phyloP scores from a whole-genome alignment of 2,797 vertebrate genomes.

The Paedocypris micromegethes region DNA sequence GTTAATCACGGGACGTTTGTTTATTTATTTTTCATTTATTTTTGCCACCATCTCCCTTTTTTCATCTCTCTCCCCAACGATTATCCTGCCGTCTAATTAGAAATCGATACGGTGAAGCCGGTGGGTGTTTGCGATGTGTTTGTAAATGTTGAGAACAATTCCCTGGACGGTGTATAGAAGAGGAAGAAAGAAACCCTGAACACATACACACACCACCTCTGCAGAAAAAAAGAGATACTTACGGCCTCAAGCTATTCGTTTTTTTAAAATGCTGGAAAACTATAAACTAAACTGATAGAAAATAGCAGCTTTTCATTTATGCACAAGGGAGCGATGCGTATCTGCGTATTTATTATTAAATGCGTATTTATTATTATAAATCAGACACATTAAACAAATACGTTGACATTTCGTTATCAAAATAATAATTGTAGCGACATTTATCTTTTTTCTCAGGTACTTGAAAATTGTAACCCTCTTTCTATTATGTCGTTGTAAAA shows the following conservation, averaged over 20 bases:
- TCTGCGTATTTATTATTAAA: too few relatives aligned
- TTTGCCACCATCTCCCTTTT: constrained; percentile 61
- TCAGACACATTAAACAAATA: too few relatives aligned
- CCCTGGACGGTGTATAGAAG: constrained; percentile 59
- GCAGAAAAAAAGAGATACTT: constrained; percentile 51
- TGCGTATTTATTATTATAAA: too few relatives aligned
- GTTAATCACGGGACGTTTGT: constrained; percentile 60
- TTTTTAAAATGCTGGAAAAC: constrained; percentile 59
- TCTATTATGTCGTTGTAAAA: neutral
- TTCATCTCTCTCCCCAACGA: constrained; percentile 75
- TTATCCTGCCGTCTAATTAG: constrained; percentile 84
- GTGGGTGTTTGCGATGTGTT: constrained; percentile 82
- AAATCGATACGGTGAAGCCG: constrained; percentile 80
- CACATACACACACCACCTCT: constrained; percentile 42
- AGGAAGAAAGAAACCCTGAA: constrained; percentile 37
- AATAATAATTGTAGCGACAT: too few relatives aligned
- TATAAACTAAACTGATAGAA: constrained; percentile 61
- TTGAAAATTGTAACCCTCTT: too few relatives aligned
- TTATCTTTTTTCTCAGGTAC: too few relatives aligned
- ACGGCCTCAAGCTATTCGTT: constrained; percentile 68
- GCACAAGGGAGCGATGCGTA: constrained; percentile 26
- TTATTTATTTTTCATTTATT: constrained; percentile 63
- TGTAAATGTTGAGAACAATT: constrained; percentile 84
- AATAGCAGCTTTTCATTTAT: constrained; percentile 56
- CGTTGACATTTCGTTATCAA: too few relatives aligned